Base-by-base conservation (phyloP, 2,113 vertebrate genomes). In the Centropristis striata region DNA sequence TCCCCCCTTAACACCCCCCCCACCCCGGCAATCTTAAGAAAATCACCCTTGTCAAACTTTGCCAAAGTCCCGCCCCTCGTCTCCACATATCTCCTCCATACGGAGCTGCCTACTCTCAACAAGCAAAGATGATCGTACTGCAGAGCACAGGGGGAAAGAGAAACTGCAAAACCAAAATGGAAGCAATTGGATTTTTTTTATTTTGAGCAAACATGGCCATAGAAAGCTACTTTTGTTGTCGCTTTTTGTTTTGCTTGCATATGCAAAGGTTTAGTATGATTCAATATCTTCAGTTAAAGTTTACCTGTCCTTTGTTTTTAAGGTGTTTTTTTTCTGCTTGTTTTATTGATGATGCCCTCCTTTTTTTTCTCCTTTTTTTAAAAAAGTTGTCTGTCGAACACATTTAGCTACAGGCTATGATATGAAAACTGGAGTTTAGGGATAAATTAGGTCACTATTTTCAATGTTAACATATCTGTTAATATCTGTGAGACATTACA, bases 61-160 rank as follows among this genome's bases (percentile, higher is more conserved):
- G 97, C 98, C 98, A 98, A 99, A 98, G 96, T 94, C 94, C 93
- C 92, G 92, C 72, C 71, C 71, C 27, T 11, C 81, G 3, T 80
- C 78, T 66, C 67, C 47, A 25, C 21, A 78, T 67, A 23, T 60
- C n/a, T 80, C 53, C 7, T 20, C 64, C 25, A 63, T 16, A 21
- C 9, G 69, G 77, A 88, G 88, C 79, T 77, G 79, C 84, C 68
- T 44, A 67, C 71, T 83, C 72, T 75, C 65, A 88, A 69, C 49
- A 37, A 75, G 39, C 55, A 25, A 18, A 18, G 28, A 10, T n/a
- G 12, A 1, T 47, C 5, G 1, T 25, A 39, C 53, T 37, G 66
- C 73, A 66, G 76, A 77, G 51, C n/a, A 49, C 32, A 39, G 49
- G 54, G 65, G 55, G 20, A 39, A 66, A 70, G 23, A 59, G 42